phyloP scores from a whole-genome alignment of 2,113 vertebrate species.

The Cryptotis parvus region DNA sequence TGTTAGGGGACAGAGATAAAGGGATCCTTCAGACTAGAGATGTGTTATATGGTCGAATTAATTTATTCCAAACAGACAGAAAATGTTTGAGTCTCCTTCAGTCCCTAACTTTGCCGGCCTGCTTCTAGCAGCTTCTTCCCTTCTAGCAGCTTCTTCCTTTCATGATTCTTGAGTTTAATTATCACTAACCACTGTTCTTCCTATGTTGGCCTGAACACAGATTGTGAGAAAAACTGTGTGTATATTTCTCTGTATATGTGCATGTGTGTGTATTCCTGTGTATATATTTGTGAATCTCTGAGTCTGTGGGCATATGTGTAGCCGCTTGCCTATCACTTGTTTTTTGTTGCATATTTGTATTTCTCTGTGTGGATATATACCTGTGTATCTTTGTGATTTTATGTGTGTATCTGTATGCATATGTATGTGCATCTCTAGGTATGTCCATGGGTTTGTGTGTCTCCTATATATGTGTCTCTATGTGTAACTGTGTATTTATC shows the following conservation, averaged over 20 bases:
- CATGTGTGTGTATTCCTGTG: not conserved
- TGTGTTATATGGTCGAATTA: constrained; percentile 89
- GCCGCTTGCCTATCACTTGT: no score
- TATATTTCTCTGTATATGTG: not conserved
- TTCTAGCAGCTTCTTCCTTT: not conserved
- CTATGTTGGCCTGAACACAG: constrained; percentile 65
- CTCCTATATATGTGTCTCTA: no score
- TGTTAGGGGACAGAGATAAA: constrained; percentile 85
- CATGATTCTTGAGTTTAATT: constrained; percentile 83
- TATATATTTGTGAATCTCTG: no score
- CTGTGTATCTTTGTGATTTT: not conserved
- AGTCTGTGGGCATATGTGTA: not conserved
- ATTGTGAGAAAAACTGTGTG: constrained; percentile 26
- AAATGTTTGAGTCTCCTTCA: constrained; percentile 81
- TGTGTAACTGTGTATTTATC: no score
- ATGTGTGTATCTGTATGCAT: no score
- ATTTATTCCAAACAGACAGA: constrained; percentile 87
- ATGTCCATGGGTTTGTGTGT: no score
- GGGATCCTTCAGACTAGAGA: constrained; percentile 88
- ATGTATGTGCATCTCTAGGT: no score
- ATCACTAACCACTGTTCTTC: constrained; percentile 77
- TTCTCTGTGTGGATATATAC: constrained; percentile 39
- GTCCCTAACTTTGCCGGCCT: constrained; percentile 87
- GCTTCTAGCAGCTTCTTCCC: constrained; percentile 18
- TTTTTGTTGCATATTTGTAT: no score